These are phyloP conservation scores for Ctenosaura bakeri DNA, from an alignment of 2,797 vertebrate genomes.

Conservation along the genomic window DNA sequence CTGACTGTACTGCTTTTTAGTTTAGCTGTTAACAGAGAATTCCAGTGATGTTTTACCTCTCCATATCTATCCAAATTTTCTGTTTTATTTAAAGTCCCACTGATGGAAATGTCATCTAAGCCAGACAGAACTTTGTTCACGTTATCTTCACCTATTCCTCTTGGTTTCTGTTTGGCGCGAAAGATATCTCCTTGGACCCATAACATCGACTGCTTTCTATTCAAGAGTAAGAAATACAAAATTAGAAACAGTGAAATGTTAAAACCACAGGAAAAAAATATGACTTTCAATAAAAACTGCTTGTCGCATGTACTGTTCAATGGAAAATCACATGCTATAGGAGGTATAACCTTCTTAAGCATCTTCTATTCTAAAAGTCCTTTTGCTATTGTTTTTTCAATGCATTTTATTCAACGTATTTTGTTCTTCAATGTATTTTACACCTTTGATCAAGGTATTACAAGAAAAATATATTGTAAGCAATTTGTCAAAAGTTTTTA, in stretches of 20 bases:
- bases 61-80: conserved; percentile 80
- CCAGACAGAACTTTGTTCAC: conserved; percentile 87
- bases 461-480: neutral
- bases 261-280: conserved; percentile 3
- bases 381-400: neutral
- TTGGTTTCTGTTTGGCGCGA: conserved; percentile 84
- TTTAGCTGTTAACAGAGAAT: neutral
- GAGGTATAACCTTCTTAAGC: neutral
- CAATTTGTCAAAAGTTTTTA: neutral
- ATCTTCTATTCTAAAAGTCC: neutral
- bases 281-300: neutral
- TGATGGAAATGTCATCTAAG: conserved; percentile 88
- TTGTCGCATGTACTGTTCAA: neutral
- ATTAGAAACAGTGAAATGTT: conserved; percentile 2
- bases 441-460: neutral
- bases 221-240: conserved; percentile 41
- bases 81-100: conserved; percentile 76
- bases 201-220: conserved; percentile 89
- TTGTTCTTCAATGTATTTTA: neutral
- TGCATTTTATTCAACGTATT: neutral
- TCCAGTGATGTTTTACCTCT: conserved; percentile 81
- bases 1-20: neutral
- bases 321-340: neutral
- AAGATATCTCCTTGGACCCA: conserved; percentile 91
- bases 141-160: conserved; percentile 76